Conservation (phyloP, 2,888 invertebrate genomes). For the Nemotelus nigrinus region DNA sequence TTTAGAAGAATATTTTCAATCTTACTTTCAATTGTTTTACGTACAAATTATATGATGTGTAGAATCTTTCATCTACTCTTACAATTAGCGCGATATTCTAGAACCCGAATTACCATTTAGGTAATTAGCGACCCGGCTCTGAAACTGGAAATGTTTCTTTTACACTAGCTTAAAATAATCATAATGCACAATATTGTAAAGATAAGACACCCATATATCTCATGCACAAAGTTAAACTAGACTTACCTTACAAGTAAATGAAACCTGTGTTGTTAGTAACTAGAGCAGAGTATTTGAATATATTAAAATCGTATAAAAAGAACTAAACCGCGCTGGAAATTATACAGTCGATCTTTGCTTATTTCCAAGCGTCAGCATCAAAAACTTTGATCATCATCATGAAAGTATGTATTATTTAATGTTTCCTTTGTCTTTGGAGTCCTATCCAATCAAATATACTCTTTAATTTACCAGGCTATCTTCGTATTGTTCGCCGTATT, state of each 20-base stretch:
- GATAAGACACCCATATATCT: no score
- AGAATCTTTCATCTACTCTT: no score
- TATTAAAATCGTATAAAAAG: not conserved
- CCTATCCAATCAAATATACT: not conserved
- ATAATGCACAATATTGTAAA: no score
- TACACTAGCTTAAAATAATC: no score
- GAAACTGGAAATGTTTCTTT: no score
- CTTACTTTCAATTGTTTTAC: no score
- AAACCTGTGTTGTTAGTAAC: not conserved
- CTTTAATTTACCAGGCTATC: not conserved
- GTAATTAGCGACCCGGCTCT: no score
- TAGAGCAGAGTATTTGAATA: not conserved
- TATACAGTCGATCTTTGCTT: not conserved
- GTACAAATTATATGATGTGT: no score
- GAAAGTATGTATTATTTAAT: not conserved
- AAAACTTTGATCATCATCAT: not conserved
- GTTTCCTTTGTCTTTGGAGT: not conserved
- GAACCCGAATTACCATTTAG: no score
- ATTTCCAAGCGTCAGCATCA: not conserved
- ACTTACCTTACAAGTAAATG: not conserved
- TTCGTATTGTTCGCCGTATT: conserved; percentile 10
- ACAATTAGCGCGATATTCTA: no score
- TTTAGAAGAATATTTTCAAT: no score
- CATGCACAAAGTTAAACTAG: not conserved
- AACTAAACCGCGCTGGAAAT: not conserved